Base-by-base conservation (phyloP, 2,797 vertebrate genomes). In the Acanthiza pusilla region DNA sequence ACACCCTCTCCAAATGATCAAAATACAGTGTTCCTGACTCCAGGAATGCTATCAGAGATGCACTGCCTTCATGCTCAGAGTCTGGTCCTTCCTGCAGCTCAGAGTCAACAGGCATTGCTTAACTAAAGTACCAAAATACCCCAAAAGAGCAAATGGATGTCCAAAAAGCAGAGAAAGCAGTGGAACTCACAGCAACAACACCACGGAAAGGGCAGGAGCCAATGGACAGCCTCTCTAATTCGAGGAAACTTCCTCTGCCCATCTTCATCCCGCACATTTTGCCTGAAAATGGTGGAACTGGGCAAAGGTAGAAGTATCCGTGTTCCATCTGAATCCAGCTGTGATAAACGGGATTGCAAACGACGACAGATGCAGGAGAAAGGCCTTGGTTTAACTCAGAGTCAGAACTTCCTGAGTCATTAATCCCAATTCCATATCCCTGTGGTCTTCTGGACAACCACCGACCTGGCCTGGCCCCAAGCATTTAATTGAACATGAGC, bases 401-500 rank as follows among this genome's bases (percentile, higher is more conserved):
- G 36, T 40, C 67, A 34, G 60, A 84, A 54, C 55, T 85, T 76
- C 89, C 34, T 72, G 88, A 95, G 75, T 83, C 94, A 95, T 71
- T 90, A 89, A 94, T 83, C 88, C 81, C 62, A 76, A 29, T 95
- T 88, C 71, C 78, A 92, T 74, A 80, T 57, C 87, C 78, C 40
- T 65, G 65, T 85, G 92, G 94, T 77, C 81, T 96, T 88, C 84
- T 82, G 80, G 93, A 92, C 88, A 93, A 77, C 92, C 95, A 89
- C 89, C 71, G 61, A 80, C 34, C 86, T 95, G 92, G 94, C 91
- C 54, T 85, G 61, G 80, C 42, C 66, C 61, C 88, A 88, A 91
- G 17, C 7, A n/a, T 54, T 87, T 89, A 92, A 89, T 15, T 90
- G 92, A 84, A 89, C n/a, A 29, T 2, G 47, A 92, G 73, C 88